phyloP scores from a whole-genome alignment of 2,888 invertebrate species.

The Spatulosminthurus flaviceps region DNA sequence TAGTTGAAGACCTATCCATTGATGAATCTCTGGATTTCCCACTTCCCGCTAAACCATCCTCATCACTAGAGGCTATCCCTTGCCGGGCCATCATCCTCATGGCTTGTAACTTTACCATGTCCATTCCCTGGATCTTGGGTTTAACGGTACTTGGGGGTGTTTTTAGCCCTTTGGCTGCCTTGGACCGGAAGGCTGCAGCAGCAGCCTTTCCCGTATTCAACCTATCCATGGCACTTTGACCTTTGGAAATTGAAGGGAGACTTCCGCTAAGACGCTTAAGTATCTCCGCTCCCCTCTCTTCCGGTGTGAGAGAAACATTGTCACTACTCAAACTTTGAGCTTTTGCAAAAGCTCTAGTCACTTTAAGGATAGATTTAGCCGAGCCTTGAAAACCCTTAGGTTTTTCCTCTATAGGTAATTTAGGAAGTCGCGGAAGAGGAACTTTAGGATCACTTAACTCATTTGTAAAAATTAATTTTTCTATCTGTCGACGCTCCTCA shows the following conservation, averaged over 20 bases:
- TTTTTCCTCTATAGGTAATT: slow-evolving; percentile 34
- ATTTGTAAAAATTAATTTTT: slow-evolving; percentile 43
- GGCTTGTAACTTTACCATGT: slow-evolving; percentile 42
- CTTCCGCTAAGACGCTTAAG: slow-evolving; percentile 38
- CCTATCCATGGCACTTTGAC: background rate
- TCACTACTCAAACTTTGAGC: slow-evolving; percentile 47
- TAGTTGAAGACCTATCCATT: slow-evolving; percentile 18
- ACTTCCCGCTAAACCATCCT: slow-evolving; percentile 28
- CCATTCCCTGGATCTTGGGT: slow-evolving; percentile 29
- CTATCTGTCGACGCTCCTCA: slow-evolving; percentile 38
- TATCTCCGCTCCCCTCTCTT: background rate
- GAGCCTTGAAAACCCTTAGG: slow-evolving; percentile 44
- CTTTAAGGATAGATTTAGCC: slow-evolving; percentile 43
- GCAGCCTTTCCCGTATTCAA: background rate
- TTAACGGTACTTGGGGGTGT: background rate
- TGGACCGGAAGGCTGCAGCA: background rate
- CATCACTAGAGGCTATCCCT: slow-evolving; percentile 35
- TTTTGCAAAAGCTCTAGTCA: slow-evolving; percentile 14
- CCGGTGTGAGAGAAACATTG: slow-evolving; percentile 33
- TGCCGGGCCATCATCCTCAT: slow-evolving; percentile 35
- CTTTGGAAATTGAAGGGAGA: slow-evolving; percentile 31
- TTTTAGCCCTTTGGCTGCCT: background rate
- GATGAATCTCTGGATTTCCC: slow-evolving; percentile 21
- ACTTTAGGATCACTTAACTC: slow-evolving; percentile 44
- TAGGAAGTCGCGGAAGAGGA: slow-evolving; percentile 43